These are phyloP conservation scores for Leptopilina myrica DNA, from an alignment of 2,888 invertebrate species.

Conservation along the genomic window DNA sequence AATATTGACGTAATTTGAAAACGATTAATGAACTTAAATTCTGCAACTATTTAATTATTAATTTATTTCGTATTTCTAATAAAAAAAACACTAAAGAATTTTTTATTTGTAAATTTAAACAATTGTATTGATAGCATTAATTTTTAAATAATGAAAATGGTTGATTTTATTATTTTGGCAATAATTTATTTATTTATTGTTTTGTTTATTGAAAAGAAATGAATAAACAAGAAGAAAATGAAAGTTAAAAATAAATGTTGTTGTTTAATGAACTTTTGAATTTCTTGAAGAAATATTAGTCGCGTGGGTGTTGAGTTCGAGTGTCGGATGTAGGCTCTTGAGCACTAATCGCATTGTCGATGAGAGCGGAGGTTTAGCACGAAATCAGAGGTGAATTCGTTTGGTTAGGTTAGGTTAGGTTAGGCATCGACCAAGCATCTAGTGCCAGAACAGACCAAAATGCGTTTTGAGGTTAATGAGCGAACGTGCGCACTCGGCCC, in stretches of 20 bases:
- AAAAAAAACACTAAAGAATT: no score
- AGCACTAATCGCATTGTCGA: slow-evolving; percentile 38
- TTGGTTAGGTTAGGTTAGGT: slow-evolving; percentile 20
- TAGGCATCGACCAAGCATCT: slow-evolving; percentile 31
- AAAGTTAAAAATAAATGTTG: background rate
- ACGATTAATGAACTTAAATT: no score
- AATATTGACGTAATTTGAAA: no score
- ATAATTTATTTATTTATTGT: no score
- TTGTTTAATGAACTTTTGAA: background rate
- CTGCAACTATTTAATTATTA: no score
- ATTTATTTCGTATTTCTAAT: no score
- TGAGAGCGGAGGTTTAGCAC: slow-evolving; percentile 35
- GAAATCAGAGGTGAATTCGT: slow-evolving; percentile 35
- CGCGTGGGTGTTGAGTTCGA: slow-evolving; percentile 22
- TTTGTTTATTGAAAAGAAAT: no score
- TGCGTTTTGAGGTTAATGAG: slow-evolving; percentile 43
- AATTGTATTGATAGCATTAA: no score
- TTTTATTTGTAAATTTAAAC: no score
- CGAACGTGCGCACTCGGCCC: slow-evolving; percentile 16
- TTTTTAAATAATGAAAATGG: no score
- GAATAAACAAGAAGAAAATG: no score
- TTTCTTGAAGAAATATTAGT: slow-evolving; percentile 22
- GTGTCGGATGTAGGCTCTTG: slow-evolving; percentile 8
- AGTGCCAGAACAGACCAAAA: slow-evolving; percentile 35
- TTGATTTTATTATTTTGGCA: no score